Base-by-base conservation (phyloP, 2,113 vertebrate species). In the Aix galericulata region DNA sequence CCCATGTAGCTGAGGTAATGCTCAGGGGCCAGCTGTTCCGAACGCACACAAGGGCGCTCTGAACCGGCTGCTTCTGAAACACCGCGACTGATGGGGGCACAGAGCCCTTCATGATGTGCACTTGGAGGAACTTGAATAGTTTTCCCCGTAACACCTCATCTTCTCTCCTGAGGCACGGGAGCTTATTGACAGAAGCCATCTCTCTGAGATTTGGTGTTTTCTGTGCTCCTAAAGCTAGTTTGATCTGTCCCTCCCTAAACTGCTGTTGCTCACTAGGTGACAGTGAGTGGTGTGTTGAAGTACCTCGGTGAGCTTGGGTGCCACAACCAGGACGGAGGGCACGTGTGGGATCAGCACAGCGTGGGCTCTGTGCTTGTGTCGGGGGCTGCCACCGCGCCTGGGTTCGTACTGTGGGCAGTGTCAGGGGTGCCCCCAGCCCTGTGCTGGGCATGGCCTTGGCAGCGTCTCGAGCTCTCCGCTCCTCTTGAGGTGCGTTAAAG, bases 331-430 rank as follows among this genome's bases (percentile, higher is more conserved):
- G 75, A 52, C 2, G 26, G 34, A 83, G 58, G 40, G 77, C 40
- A 9, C 0, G 0, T 22, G 40, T 48, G 56, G 21, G 59, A 46
- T 18, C 22, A 0, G 1, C 31, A 31, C 17, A 0, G 2, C 0
- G 5, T 40, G 9, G 58, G 34, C 9, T 40, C 14, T 20, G 21
- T 0, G 0, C 26, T n/a, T 60, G 11, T 20, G 46, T 48, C 10
- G 46, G 46, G 4, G 13, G 10, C 15, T 52, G 50, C 23, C 50
- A 25, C 50, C 13, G 50, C 52, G 58, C 22, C 34, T 2, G 56
- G 38, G 66, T 83, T 66, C 34, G 17, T 58, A 9, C 82, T 67
- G 67, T 40, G 56, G 36, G 75, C 21, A 10, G 20, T 48, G 46
- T 22, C 46, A 22, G 46, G 5, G 10, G 46, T 48, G 46, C 46